Evolutionary conservation across 2,888 invertebrate species (phyloP).

Genomic region (Pheosia tremula): DNA sequence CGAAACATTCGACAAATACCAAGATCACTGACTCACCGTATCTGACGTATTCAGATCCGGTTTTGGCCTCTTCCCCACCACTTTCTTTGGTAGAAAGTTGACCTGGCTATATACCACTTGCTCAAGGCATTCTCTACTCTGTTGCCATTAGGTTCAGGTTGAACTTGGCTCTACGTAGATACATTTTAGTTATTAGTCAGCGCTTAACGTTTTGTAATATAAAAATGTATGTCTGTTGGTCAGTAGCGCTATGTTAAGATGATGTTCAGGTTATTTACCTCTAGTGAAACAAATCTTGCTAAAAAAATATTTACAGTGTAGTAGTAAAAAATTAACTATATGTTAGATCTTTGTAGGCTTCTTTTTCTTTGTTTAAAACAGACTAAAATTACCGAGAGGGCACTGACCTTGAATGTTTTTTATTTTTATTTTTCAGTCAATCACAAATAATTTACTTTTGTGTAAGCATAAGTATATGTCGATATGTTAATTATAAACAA

Average conservation of each 20-base stretch:
- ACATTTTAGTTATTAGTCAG: slow-evolving; percentile 38
- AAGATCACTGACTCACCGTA: slow-evolving; percentile 40
- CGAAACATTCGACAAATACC: slow-evolving; percentile 40
- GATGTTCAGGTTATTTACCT: slow-evolving; percentile 14
- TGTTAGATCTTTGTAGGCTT: too few relatives aligned
- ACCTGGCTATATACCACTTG: slow-evolving; percentile 16
- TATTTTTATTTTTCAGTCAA: too few relatives aligned
- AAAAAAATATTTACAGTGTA: too few relatives aligned
- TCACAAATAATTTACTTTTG: too few relatives aligned
- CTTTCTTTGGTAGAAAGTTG: slow-evolving; percentile 59
- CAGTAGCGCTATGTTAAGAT: slow-evolving; percentile 41
- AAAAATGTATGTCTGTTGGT: slow-evolving; percentile 66
- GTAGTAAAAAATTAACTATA: too few relatives aligned
- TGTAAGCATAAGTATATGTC: too few relatives aligned
- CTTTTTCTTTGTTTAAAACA: too few relatives aligned
- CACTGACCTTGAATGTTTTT: too few relatives aligned
- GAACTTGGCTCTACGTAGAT: slow-evolving; percentile 12
- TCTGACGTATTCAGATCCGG: slow-evolving; percentile 46
- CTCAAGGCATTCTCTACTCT: slow-evolving; percentile 21
- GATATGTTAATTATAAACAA: too few relatives aligned
- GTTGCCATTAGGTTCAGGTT: slow-evolving; percentile 5
- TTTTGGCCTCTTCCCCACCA: slow-evolving; percentile 48
- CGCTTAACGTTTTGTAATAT: slow-evolving; percentile 58
- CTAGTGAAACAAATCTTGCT: slow-evolving; percentile 7
- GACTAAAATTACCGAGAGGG: too few relatives aligned